Evolutionary conservation across 30 jellyfish, hydroid and myxozoan genomes (phyloP), one percentile per base, ranked within the genome.

Genomic region (Aurelia coerulea): DNA sequence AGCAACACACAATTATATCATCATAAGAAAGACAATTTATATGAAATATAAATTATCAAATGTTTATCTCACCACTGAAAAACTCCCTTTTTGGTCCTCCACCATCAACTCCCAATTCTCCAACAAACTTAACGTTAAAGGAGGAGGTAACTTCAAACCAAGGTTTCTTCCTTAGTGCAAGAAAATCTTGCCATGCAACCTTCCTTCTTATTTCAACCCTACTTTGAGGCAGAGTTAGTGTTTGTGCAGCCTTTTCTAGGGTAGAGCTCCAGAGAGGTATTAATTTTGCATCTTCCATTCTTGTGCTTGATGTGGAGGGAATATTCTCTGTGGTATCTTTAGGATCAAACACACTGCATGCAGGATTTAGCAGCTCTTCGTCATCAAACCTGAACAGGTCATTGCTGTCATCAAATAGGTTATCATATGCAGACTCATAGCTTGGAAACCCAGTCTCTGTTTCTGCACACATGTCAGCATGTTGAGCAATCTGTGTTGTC

Each of bases 201-300:
- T 67, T 67, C 50, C 78, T 67, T 67, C 78, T 67, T 67, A 23
- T 67, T 67, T 67, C 78, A 18, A 17, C 50, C 78, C 78, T 17
- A 67, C 50, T 67, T 15, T 67, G 39, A 1, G 39, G 50, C 56
- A 62, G 72, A 18, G 72, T 62, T 62, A 62, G 72, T 11, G 72
- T 62, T 10, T 62, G 18, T 62, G 72, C 10, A 31, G 72, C 72
- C 72, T 62, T 62, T 62, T 62, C 72, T 5, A 62, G 53, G 12
- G 53, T 6, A 42, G 53, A 42, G 53, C 53, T 42, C 53, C 12
- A 42, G 53, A 42, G 53, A 42, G 53, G 12, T 42, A 42, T 42
- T 4, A 42, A 42, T 0, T 42, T 42, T 6, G 53, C 53, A 42
- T 42, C 53, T 0, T 42, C 53, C 53, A 42, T 42, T 42, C 53